phyloP scores from a whole-genome alignment of 2,888 invertebrate genomes.

The Matsumyia berberina region DNA sequence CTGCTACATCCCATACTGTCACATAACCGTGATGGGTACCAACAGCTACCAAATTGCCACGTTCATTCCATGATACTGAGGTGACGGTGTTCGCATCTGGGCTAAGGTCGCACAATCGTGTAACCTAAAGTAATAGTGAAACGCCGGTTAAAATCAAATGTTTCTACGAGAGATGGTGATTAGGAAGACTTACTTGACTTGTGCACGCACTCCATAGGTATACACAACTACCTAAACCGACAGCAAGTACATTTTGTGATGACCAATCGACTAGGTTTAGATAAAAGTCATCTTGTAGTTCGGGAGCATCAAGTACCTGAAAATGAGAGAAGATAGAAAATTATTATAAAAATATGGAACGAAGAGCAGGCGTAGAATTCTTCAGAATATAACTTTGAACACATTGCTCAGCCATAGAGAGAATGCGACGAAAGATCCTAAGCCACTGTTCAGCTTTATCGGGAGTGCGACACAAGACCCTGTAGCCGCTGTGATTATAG shows the following conservation, averaged over 20 bases:
- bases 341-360: background rate
- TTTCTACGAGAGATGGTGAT: background rate
- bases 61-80: conserved; percentile 99
- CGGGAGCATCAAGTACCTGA: conserved; percentile 83
- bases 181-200: conserved; percentile 90
- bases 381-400: too few relatives aligned
- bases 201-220: conserved; percentile 99
- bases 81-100: conserved; percentile 97
- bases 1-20: conserved; percentile 99
- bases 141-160: conserved; percentile 15
- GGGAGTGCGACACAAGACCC: too few relatives aligned
- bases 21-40: conserved; percentile 99
- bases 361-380: too few relatives aligned
- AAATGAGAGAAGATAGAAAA: conserved; percentile 1
- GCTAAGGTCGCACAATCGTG: conserved; percentile 96
- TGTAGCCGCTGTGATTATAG: too few relatives aligned
- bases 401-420: too few relatives aligned
- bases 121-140: conserved; percentile 86
- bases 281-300: conserved; percentile 97
- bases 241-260: conserved; percentile 98
- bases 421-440: too few relatives aligned
- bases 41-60: conserved; percentile 98
- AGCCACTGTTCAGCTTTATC: too few relatives aligned
- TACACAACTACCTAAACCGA: conserved; percentile 98
- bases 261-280: conserved; percentile 99